Evolutionary conservation across 2,888 invertebrate genomes (phyloP).

Genomic region (Iselma pallidipennis): DNA sequence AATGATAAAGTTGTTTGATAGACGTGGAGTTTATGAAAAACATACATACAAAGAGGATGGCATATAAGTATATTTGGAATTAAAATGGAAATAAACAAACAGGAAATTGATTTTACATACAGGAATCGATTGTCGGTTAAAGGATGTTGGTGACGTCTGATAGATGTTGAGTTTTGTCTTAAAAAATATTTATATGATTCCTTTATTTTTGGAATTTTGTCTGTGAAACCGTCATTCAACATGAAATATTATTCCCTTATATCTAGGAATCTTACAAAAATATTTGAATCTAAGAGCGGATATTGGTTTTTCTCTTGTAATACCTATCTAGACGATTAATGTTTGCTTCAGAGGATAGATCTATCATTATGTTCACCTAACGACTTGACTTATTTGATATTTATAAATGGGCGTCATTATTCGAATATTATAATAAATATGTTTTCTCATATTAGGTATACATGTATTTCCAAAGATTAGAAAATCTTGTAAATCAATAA

Average conservation of each 20-base stretch:
- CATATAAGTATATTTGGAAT: neutral
- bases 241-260: constrained; percentile 16
- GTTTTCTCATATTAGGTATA: neutral
- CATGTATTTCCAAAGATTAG: neutral
- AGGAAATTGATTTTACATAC: neutral
- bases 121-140: neutral
- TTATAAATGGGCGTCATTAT: constrained; percentile 8
- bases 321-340: constrained; percentile 11
- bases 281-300: constrained; percentile 19
- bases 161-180: neutral
- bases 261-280: constrained; percentile 17
- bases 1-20: neutral
- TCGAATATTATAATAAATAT: neutral
- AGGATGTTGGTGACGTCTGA: neutral
- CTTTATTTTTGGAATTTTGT: neutral
- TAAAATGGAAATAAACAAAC: neutral
- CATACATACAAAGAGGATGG: neutral
- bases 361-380: constrained; percentile 10
- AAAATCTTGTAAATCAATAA: neutral
- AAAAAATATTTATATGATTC: neutral
- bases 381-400: constrained; percentile 5
- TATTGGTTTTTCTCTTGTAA: constrained; percentile 20
- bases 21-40: neutral
- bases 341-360: neutral
- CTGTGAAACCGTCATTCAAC: constrained; percentile 13